A percentile compares a stretch with the other conserved stretches of the same genome.
Conservation (phyloP, 2,113 vertebrate genomes). For the Ptilonorhynchus violaceus region DNA sequence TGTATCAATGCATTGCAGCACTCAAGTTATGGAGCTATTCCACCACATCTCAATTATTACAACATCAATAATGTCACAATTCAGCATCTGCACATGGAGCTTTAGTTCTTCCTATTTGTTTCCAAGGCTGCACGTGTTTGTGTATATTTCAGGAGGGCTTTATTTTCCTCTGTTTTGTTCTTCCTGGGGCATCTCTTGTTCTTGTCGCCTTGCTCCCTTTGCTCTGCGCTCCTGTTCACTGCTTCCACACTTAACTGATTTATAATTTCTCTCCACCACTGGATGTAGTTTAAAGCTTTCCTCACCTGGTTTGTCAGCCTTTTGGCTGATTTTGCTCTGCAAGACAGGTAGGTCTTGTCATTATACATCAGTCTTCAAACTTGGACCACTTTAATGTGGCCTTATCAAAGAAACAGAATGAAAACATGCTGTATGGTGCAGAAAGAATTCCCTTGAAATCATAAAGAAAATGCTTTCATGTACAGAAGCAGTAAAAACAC, state of each 20-base stretch:
- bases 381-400: background rate
- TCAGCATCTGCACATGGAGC: background rate
- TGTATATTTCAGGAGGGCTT: background rate
- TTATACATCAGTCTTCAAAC: background rate
- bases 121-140: background rate
- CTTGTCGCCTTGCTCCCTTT: background rate
- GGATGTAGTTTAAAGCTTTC: background rate
- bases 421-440: background rate
- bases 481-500: background rate
- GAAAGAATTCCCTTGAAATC: background rate
- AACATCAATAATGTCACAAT: background rate
- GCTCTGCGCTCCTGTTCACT: background rate
- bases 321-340: background rate
- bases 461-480: background rate
- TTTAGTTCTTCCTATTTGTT: background rate
- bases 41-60: background rate
- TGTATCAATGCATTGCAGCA: background rate
- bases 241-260: background rate
- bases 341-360: background rate
- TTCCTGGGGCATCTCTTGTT: background rate
- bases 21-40: background rate
- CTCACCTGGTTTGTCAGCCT: background rate
- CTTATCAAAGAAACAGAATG: background rate
- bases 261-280: background rate
- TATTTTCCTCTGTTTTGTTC: background rate